phyloP scores from a whole-genome alignment of 2,797 vertebrate genomes.

The Nyctibius grandis region DNA sequence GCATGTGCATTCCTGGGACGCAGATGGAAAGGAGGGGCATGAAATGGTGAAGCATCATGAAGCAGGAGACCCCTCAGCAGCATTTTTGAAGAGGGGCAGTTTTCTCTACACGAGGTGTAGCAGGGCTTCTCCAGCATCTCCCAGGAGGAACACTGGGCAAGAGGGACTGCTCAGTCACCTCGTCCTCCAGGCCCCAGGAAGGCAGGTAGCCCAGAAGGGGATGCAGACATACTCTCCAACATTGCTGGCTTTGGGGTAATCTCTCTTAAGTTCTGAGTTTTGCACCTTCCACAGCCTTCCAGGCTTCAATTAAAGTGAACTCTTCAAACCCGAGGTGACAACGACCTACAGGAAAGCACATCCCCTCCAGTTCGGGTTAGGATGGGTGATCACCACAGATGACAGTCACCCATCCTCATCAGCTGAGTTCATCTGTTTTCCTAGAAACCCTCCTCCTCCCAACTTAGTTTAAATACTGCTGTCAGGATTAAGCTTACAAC shows the following conservation, averaged over 20 bases:
- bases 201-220: accelerated
- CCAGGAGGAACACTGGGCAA: background rate
- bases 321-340: background rate
- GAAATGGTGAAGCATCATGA: accelerated
- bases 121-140: background rate
- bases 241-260: background rate
- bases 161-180: background rate
- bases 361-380: background rate
- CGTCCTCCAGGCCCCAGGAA: background rate
- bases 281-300: background rate
- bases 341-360: background rate
- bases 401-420: background rate
- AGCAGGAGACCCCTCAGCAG: background rate
- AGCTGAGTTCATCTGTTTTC: background rate
- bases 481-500: background rate
- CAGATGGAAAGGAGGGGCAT: background rate
- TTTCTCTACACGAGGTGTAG: accelerated
- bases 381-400: background rate
- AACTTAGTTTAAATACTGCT: background rate
- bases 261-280: background rate
- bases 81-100: background rate
- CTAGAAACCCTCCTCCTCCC: background rate
- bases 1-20: background rate
- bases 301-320: background rate
- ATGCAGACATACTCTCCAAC: background rate